These are phyloP conservation scores for Chesias legatella DNA, from an alignment of 2,888 invertebrate species.

Conservation along the genomic window DNA sequence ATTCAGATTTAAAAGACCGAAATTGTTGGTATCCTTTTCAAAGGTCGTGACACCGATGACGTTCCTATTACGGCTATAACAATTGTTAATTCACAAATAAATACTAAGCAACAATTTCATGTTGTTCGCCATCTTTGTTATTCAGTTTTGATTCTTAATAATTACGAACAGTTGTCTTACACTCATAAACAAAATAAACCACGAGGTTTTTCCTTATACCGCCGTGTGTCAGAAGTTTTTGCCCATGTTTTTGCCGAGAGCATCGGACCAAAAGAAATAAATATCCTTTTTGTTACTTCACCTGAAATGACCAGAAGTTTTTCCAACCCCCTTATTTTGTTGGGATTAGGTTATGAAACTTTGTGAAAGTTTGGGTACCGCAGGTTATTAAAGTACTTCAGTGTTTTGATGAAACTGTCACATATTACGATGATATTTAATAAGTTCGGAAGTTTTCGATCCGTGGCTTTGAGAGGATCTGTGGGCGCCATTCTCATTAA, in stretches of 20 bases:
- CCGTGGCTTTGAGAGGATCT: constrained; percentile 16
- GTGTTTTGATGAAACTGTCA: constrained; percentile 37
- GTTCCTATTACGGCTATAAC: no score
- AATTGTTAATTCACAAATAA: no score
- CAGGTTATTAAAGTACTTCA: constrained; percentile 36
- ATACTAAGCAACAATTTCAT: no score
- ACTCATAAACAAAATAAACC: constrained; percentile 41
- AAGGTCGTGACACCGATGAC: no score
- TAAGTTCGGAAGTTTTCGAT: constrained; percentile 41
- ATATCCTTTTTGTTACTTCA: constrained; percentile 32
- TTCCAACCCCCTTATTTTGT: constrained; percentile 41
- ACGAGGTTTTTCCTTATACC: constrained; percentile 45
- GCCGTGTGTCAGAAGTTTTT: constrained; percentile 52
- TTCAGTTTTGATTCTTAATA: no score
- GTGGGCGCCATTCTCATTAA: constrained; percentile 17
- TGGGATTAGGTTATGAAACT: constrained; percentile 47
- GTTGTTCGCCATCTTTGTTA: no score
- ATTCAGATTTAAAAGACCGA: no score
- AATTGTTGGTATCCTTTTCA: no score
- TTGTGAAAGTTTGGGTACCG: constrained; percentile 17
- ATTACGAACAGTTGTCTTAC: no score
- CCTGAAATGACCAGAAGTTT: constrained; percentile 49
- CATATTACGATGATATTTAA: constrained; percentile 42
- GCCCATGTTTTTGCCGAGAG: constrained; percentile 49
- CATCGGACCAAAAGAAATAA: constrained; percentile 50